Evolutionary conservation across 2,797 vertebrate genomes (phyloP).

Genomic region (Moxostoma hubbsi): DNA sequence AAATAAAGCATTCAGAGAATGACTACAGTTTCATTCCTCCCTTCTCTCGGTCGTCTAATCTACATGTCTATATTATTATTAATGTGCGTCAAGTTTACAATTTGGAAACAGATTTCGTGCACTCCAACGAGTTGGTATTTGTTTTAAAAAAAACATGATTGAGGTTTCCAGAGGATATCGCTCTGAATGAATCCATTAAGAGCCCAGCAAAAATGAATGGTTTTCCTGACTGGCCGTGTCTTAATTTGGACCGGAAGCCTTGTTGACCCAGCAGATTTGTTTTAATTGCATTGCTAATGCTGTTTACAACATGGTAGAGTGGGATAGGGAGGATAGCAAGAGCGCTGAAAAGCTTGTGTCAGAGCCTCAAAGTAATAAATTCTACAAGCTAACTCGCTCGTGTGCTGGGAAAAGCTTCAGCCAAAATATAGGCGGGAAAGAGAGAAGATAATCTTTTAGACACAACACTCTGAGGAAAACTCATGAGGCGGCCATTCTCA

Average conservation of each 20-base stretch:
- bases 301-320: slow-evolving; percentile 62
- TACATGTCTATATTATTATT: slow-evolving; percentile 35
- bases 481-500: slow-evolving; percentile 23
- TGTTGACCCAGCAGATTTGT: slow-evolving; percentile 58
- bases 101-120: slow-evolving; percentile 54
- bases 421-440: slow-evolving; percentile 19
- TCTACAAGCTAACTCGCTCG: slow-evolving; percentile 21
- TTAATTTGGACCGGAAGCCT: slow-evolving; percentile 47
- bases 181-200: slow-evolving; percentile 63
- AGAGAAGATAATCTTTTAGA: slow-evolving; percentile 32
- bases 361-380: slow-evolving; percentile 23
- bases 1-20: slow-evolving; percentile 46
- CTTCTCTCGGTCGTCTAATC: slow-evolving; percentile 31
- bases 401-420: slow-evolving; percentile 24
- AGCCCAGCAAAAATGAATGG: slow-evolving; percentile 37
- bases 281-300: slow-evolving; percentile 64
- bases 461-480: slow-evolving; percentile 7
- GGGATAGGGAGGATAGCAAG: slow-evolving; percentile 41
- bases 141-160: slow-evolving; percentile 62
- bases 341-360: slow-evolving; percentile 45
- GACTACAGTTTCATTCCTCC: slow-evolving; percentile 28
- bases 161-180: slow-evolving; percentile 46
- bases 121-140: slow-evolving; percentile 58
- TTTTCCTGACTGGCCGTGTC: slow-evolving; percentile 33
- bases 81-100: slow-evolving; percentile 54